A percentile compares a stretch with the other conserved stretches of the same genome.
phyloP scores from a whole-genome alignment of 1,140 invertebrate genomes.

The Hyles vespertilio region DNA sequence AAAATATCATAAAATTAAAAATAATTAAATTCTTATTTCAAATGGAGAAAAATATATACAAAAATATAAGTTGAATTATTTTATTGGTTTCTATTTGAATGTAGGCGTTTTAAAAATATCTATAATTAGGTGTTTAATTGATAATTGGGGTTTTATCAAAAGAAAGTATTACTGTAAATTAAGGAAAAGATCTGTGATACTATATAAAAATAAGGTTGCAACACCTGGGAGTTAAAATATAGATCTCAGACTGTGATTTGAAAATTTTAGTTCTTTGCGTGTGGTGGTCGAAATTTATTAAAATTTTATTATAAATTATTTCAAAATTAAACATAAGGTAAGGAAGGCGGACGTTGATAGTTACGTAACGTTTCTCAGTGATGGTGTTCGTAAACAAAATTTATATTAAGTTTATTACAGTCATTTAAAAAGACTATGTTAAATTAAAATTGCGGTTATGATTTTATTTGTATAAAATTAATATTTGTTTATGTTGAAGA shows the following conservation, averaged over 20 bases:
- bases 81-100: slow-evolving; percentile 31
- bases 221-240: slow-evolving; percentile 62
- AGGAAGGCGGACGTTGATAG: slow-evolving; percentile 1
- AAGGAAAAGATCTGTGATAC: slow-evolving; percentile 68
- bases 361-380: not conserved
- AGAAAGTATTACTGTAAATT: slow-evolving; percentile 66
- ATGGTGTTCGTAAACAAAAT: too few relatives aligned
- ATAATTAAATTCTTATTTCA: not conserved
- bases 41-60: not conserved
- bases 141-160: slow-evolving; percentile 36
- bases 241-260: slow-evolving; percentile 68
- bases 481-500: slow-evolving; percentile 13
- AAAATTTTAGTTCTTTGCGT: slow-evolving; percentile 13
- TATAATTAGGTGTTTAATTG: slow-evolving; percentile 30
- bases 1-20: slow-evolving; percentile 7
- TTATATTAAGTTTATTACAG: too few relatives aligned
- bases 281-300: slow-evolving; percentile 1
- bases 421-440: too few relatives aligned
- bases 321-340: slow-evolving; percentile 1
- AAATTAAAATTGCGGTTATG: not conserved
- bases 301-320: slow-evolving; percentile 4
- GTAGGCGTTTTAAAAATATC: slow-evolving; percentile 44
- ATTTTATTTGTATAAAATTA: not conserved
- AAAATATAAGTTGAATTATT: not conserved
- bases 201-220: slow-evolving; percentile 59